Percentiles rank a stretch among this genome's conserved stretches.
phyloP scores from a whole-genome alignment of 2,888 invertebrate genomes.

The Horisme vitalbata region DNA sequence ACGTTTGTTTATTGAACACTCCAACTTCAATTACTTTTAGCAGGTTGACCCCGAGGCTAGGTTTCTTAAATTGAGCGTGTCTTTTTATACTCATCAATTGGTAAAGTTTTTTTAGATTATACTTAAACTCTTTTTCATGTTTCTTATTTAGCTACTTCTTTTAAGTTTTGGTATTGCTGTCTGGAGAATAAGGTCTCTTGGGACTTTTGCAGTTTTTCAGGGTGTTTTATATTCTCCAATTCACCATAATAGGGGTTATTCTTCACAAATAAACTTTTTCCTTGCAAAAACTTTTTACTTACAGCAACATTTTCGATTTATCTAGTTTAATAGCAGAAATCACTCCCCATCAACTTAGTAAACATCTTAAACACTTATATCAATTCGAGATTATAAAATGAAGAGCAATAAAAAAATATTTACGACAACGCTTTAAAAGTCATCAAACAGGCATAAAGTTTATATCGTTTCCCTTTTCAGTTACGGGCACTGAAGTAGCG shows the following conservation, averaged over 20 bases:
- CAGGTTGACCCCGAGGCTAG: conserved; percentile 29
- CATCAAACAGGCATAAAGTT: conserved; percentile 23
- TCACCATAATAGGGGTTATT: no score
- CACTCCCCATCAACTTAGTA: no score
- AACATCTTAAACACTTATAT: no score
- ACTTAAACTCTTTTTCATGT: background rate
- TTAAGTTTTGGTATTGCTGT: background rate
- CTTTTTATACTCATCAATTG: conserved; percentile 24
- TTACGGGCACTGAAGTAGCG: conserved; percentile 65
- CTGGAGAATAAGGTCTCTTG: no score
- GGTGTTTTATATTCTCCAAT: no score
- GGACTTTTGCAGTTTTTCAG: no score
- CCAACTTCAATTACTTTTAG: conserved; percentile 35
- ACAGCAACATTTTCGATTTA: no score
- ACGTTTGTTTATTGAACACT: conserved; percentile 37
- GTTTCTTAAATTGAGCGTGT: conserved; percentile 23
- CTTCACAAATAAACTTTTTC: no score
- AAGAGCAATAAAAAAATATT: background rate
- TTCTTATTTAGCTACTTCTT: background rate
- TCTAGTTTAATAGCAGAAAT: no score
- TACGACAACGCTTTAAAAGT: conserved; percentile 16
- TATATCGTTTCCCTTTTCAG: conserved; percentile 47
- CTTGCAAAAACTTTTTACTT: no score
- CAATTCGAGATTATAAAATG: no score
- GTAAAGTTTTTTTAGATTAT: background rate